Evolutionary conservation across 2,888 invertebrate species (phyloP).

Genomic region (Resseliella maxima): DNA sequence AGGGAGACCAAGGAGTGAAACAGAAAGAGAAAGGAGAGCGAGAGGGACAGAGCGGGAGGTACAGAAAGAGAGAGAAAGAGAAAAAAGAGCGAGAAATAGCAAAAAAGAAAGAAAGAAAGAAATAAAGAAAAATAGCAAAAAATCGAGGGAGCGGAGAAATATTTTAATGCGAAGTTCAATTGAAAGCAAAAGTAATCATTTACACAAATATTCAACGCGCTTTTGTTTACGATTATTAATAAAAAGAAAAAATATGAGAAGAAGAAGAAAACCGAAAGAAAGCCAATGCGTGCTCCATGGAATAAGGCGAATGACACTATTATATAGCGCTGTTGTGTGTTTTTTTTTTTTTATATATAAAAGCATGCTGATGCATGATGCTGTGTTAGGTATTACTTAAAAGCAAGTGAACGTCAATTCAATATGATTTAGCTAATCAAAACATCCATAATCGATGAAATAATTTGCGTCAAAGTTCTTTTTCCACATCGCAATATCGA

Average conservation of each 20-base stretch:
- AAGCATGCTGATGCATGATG: not conserved
- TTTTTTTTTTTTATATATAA: not conserved
- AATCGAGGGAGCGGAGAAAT: too few species aligned
- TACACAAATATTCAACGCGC: not conserved
- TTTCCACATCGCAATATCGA: not conserved
- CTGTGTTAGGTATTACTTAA: not conserved
- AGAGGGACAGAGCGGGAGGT: too few species aligned
- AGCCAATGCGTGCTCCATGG: not conserved
- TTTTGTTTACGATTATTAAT: not conserved
- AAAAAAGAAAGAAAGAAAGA: too few species aligned
- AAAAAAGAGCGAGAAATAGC: too few species aligned
- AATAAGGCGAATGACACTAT: constrained; percentile 37
- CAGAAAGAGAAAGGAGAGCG: too few species aligned
- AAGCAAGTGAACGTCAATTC: not conserved
- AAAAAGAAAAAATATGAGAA: not conserved
- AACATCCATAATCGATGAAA: not conserved
- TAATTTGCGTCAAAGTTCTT: not conserved
- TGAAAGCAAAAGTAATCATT: constrained; percentile 47
- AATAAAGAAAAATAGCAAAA: too few species aligned
- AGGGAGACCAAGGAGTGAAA: too few species aligned
- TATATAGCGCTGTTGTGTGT: not conserved
- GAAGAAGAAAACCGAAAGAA: constrained; percentile 1
- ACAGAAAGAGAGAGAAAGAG: too few species aligned
- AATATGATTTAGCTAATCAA: not conserved
- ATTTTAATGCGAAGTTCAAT: constrained; percentile 33